These are phyloP conservation scores for Xenopus borealis DNA, from an alignment of 2,113 vertebrate species.

Conservation along the genomic window DNA sequence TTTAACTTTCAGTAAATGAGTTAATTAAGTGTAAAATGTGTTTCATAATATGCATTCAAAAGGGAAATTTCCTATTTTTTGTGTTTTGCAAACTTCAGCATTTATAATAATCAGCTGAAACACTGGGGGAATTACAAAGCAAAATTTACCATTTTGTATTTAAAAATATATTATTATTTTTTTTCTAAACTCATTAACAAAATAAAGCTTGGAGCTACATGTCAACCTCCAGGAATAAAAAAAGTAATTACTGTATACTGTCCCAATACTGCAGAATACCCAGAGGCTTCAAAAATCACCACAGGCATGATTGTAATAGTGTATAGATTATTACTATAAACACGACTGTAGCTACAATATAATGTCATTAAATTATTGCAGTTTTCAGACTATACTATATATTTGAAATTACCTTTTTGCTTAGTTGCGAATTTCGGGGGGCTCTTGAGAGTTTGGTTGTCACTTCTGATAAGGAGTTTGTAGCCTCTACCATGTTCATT, in stretches of 20 bases:
- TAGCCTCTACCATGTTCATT: slow-evolving; percentile 6
- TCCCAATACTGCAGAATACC: background rate
- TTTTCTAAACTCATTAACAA: background rate
- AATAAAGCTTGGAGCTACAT: background rate
- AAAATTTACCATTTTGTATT: background rate
- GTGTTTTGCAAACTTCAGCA: no score
- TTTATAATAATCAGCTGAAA: no score
- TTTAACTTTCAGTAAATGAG: no score
- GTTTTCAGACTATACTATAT: slow-evolving; percentile 30
- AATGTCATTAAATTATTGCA: slow-evolving; percentile 26
- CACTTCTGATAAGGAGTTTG: slow-evolving; percentile 10
- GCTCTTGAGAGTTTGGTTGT: slow-evolving; percentile 21
- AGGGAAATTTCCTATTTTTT: no score
- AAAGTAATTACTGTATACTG: background rate
- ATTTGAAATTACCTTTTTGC: slow-evolving; percentile 14
- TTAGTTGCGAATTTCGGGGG: slow-evolving; percentile 21
- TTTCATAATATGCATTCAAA: no score
- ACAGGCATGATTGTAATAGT: background rate
- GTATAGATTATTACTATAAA: slow-evolving; percentile 17
- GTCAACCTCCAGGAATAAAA: background rate
- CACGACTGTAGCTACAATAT: background rate
- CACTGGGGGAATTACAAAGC: no score
- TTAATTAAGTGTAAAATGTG: no score
- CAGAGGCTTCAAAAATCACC: slow-evolving; percentile 6
- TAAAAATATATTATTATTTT: background rate